phyloP scores from a whole-genome alignment of 2,797 vertebrate genomes.

The Galagoides demidoff region DNA sequence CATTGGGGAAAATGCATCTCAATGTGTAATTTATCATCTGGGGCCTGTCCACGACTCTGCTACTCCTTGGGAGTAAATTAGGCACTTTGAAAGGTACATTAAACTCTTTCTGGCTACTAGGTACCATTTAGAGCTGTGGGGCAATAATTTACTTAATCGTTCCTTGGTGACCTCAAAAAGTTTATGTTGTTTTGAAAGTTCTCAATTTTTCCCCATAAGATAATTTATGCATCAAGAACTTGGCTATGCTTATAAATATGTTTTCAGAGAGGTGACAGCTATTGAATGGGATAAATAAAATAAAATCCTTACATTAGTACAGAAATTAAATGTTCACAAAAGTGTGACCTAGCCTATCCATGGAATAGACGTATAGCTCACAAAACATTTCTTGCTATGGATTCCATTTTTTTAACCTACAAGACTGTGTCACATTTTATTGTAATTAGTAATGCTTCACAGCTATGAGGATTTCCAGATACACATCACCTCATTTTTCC shows the following conservation, averaged over 20 bases:
- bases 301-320: slow-evolving; percentile 36
- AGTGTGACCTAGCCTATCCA: slow-evolving; percentile 2
- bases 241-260: slow-evolving; percentile 65
- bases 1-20: slow-evolving; percentile 73
- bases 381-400: slow-evolving; percentile 47
- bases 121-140: slow-evolving; percentile 54
- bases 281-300: slow-evolving; percentile 59
- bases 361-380: slow-evolving; percentile 20
- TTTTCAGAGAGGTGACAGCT: slow-evolving; percentile 49
- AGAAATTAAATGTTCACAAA: slow-evolving; percentile 58
- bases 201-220: slow-evolving; percentile 71
- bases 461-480: slow-evolving; percentile 64
- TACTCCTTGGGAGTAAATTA: slow-evolving; percentile 78
- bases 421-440: slow-evolving; percentile 54
- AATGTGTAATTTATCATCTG: slow-evolving; percentile 67
- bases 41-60: slow-evolving; percentile 55
- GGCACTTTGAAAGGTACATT: slow-evolving; percentile 75
- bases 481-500: slow-evolving; percentile 46
- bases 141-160: slow-evolving; percentile 72
- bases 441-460: slow-evolving; percentile 63
- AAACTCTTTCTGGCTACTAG: slow-evolving; percentile 68
- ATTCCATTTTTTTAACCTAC: slow-evolving; percentile 43
- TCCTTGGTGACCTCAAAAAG: slow-evolving; percentile 69
- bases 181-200: slow-evolving; percentile 73
- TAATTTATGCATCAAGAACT: slow-evolving; percentile 69